Evolutionary conservation across 2,888 invertebrate genomes (phyloP).

Genomic region (Exocentrus adspersus): DNA sequence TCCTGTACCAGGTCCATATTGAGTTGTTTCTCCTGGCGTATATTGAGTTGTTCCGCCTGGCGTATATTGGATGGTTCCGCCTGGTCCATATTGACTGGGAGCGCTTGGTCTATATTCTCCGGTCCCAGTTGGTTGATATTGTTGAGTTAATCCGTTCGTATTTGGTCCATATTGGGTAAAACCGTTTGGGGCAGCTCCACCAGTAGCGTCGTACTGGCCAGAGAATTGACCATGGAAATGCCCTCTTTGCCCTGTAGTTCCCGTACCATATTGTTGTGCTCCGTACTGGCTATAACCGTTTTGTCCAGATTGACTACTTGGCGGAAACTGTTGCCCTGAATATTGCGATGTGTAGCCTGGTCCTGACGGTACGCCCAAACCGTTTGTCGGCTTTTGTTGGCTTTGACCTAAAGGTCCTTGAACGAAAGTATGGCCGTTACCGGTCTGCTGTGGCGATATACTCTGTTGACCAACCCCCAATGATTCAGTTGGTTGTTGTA

Average conservation of each 20-base stretch:
- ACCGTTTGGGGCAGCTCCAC: not conserved
- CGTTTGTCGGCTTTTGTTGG: not conserved
- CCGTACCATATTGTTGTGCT: no score
- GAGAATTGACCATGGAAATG: not conserved
- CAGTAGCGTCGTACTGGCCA: not conserved
- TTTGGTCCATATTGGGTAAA: not conserved
- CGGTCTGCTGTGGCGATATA: no score
- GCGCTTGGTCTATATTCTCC: not conserved
- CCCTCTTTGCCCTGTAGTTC: not conserved
- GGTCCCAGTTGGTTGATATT: not conserved
- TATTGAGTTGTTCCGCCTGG: not conserved
- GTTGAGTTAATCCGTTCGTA: not conserved
- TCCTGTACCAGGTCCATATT: not conserved
- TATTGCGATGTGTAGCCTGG: not conserved
- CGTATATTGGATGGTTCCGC: not conserved
- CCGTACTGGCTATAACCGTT: no score
- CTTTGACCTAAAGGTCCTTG: not conserved
- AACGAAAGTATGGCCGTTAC: slow-evolving; percentile 16
- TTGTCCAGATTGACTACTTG: no score
- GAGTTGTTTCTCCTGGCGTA: not conserved
- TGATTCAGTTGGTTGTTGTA: slow-evolving; percentile 4
- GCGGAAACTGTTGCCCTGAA: not conserved
- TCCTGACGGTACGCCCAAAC: not conserved
- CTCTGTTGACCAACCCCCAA: no score
- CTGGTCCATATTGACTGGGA: not conserved